Base-by-base conservation (phyloP, 1,140 invertebrate species). In the Drosophila nigromelanica region DNA sequence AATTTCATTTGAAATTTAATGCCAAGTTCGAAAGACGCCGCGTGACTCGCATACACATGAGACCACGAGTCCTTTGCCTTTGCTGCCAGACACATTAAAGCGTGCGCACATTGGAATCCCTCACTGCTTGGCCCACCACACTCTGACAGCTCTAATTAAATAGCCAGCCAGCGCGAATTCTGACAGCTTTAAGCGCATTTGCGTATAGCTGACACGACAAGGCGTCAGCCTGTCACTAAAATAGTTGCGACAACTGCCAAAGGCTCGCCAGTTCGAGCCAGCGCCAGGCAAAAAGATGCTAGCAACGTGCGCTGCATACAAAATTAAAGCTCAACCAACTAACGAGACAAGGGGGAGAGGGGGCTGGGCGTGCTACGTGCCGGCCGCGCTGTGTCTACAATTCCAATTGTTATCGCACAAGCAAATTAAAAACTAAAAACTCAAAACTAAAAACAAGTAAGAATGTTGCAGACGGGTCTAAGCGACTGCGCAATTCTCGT, bases 1-100 rank as follows among this genome's bases (percentile, higher is more conserved):
- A 87, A 87, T 85, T 85, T 85, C 85, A 85, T 85, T 85, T 85
- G 78, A 85, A 85, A 85, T 85, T 87, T 87, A 85, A 85, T 87
- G 82, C 81, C 78, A 75, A 87, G 62, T 78, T 87, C 81, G 81
- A 71, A 78, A 86, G 78, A 78, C 74, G 75, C 69, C 78, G 81
- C 81, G 82, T 85, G 80, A 72, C 64, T 64, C 21, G 80, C 63
- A 85, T 85, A 78, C 81, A 75, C 54, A 86, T 69, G 52, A 64
- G 21, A 52, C 30, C 27, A 12, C 15, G 15, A 52, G 35, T 43
- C 37, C 10, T 18, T 6, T 40, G 48, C 40, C 71, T 18, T 18
- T 51, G 37, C 58, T 62, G 52, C 55, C 59, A 69, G 70, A 43
- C 42, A 47, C 63, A 73, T 77, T 60, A 76, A 58, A 70, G 51